A percentile compares a stretch with the other conserved stretches of the same genome.
These are phyloP conservation scores for Litoditis marina DNA, from an alignment of 2,888 invertebrate species.

Conservation along the genomic window DNA sequence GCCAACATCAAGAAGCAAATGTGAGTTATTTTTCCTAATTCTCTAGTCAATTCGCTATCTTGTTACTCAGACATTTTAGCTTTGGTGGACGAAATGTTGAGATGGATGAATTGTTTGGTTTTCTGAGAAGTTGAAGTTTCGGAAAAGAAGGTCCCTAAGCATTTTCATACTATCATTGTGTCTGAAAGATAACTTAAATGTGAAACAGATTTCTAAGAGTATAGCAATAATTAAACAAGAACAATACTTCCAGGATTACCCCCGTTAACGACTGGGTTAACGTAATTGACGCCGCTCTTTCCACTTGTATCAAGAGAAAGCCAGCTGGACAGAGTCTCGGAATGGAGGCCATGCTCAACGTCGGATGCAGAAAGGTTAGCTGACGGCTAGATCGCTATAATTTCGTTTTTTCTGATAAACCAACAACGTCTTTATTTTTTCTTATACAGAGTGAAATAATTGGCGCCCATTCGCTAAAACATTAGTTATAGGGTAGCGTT, in stretches of 20 bases:
- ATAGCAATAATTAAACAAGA: neutral
- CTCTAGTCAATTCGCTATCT: too few species aligned
- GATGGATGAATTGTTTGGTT: too few species aligned
- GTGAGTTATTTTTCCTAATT: constrained; percentile 29
- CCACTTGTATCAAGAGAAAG: constrained; percentile 56
- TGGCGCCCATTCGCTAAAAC: too few species aligned
- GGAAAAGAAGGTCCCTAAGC: too few species aligned
- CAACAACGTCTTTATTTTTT: neutral
- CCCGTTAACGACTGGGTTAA: constrained; percentile 60
- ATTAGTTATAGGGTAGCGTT: too few species aligned
- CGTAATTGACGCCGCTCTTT: constrained; percentile 58
- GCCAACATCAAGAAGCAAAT: constrained; percentile 59
- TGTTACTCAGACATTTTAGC: too few species aligned
- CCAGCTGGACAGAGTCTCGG: constrained; percentile 52
- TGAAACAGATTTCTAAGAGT: neutral
- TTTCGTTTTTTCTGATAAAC: neutral
- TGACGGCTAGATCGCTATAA: too few species aligned
- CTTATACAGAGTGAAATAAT: too few species aligned
- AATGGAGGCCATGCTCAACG: constrained; percentile 60
- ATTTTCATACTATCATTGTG: neutral
- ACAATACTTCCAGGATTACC: constrained; percentile 47
- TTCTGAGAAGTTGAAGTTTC: too few species aligned
- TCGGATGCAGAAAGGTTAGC: constrained; percentile 59
- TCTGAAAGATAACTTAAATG: neutral
- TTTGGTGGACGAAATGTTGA: too few species aligned